Evolutionary conservation across 2,113 vertebrate species (phyloP).

Genomic region (Psephotus haematonotus): DNA sequence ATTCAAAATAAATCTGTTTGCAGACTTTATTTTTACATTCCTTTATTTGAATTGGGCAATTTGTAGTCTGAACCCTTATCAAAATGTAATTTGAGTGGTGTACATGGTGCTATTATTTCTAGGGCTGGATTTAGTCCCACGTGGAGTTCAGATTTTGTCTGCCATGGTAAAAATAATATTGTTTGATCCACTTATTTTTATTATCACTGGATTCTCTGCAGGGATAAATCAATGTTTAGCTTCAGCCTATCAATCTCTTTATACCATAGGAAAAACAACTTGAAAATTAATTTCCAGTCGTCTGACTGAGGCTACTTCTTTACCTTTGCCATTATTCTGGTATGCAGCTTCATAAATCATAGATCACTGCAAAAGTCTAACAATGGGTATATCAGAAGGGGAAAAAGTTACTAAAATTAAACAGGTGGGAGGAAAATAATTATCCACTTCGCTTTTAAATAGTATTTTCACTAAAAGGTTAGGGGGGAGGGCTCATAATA

Average conservation of each 20-base stretch:
- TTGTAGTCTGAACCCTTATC: neutral
- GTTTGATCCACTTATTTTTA: neutral
- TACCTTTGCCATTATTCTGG: neutral
- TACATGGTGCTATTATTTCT: neutral
- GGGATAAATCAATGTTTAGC: neutral
- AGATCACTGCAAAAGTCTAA: neutral
- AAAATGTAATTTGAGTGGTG: neutral
- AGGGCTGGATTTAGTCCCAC: neutral
- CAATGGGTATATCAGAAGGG: accelerated
- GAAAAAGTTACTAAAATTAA: neutral
- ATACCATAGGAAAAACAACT: neutral
- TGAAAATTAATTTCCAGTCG: neutral
- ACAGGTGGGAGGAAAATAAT: neutral
- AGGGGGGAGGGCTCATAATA: neutral
- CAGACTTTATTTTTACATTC: neutral
- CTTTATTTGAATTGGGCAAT: neutral
- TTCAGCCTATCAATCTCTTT: neutral
- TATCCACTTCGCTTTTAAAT: neutral
- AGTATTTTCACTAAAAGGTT: neutral
- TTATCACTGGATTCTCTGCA: neutral
- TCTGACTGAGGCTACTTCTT: neutral
- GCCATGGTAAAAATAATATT: neutral
- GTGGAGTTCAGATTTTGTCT: neutral
- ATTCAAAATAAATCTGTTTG: neutral
- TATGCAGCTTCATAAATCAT: neutral